Base-by-base conservation (phyloP, 1,140 invertebrate genomes). In the Calephelis nemesis region DNA sequence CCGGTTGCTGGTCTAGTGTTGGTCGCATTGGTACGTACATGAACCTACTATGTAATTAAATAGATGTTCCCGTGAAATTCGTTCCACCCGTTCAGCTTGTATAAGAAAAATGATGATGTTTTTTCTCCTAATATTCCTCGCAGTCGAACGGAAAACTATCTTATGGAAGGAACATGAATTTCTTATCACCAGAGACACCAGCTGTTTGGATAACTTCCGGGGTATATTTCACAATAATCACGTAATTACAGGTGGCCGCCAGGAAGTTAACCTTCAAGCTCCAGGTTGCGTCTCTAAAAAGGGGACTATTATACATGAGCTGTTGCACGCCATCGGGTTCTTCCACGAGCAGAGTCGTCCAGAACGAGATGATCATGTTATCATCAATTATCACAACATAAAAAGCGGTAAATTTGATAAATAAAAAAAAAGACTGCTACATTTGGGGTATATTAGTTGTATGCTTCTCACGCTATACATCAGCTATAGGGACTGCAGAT, bases 301-400 rank as follows among this genome's bases (percentile, higher is more conserved):
- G 50, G 95, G 96, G 5, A 96, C 96, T 0, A 93, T 96, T n/a
- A 90, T 96, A 45, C 97, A 98, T 76, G 97, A 98, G 84, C 84
- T 98, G 72, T 95, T 97, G 93, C 97, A 98, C 74, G 95, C 96
- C 0, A 77, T 96, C 15, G 97, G 97, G 0, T 98, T 98, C 85
- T 93, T 96, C 79, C 97, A 98, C 82, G 97, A 98, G 79, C 97
- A 98, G 81, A 97, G 95, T 74, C 93, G 97, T 39, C 93, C 90
- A 40, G 97, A 98, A 73, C 90, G 97, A 13, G 97, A 98, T 77
- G 90, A 95, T 39, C 96, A 93, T 78, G 95, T 98, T 0, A 90
- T 79, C 5, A 94, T 98, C 30, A 87, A 94, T 47, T 97, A 94
- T 85, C 74, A 94, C 1, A 98, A 98, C 82, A 95, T 98, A 15